Base-by-base conservation (phyloP, 2,797 vertebrate genomes). In the Cyclopterus lumpus region DNA sequence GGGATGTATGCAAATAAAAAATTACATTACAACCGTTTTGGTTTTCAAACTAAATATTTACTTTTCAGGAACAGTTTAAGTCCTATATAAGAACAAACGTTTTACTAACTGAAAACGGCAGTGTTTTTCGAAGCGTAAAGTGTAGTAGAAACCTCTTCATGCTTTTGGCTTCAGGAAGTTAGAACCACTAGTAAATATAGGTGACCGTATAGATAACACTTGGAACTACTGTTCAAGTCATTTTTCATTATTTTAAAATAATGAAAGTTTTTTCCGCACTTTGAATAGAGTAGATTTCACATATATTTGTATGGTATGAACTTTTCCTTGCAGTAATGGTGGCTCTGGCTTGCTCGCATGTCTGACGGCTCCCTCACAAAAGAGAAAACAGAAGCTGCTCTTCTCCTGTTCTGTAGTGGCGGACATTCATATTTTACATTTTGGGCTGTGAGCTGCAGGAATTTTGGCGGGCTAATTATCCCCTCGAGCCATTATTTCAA, bases 401-500 rank as follows among this genome's bases (percentile, higher is more conserved):
- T 60, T 59, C 28, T 58, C 60, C 70, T 6, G 32, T 34, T 70
- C 65, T 57, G 9, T 10, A 20, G 48, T 46, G 24, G 26, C 28
- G 1, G 24, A 60, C 34, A 16, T 67, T 68, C 30, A 67, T 54
- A 59, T 75, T 75, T 65, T 28, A 49, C 64, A 72, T 63, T 55
- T 34, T 76, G 46, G 54, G 67, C 36, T 77, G 58, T 30, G 55
- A 65, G 62, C 40, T 62, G 40, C 59, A 22, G 48, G 59, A 53
- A 22, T 62, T 75, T 54, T 42, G 32, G 38, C 24, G 6, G 9
- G 30, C 36, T 77, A 73, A 84, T 79, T 70, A 73, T 42, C 42
- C 53, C 64, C 34, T 1, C 10, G 12, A 22, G 20, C n/a, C n/a
- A 15, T 6, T 0, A 22, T 60, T 60, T 60, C 34, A 24, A 40